These are phyloP conservation scores for Branchinecta sandiegonensis DNA, from an alignment of 2,888 invertebrate genomes.

Conservation along the genomic window DNA sequence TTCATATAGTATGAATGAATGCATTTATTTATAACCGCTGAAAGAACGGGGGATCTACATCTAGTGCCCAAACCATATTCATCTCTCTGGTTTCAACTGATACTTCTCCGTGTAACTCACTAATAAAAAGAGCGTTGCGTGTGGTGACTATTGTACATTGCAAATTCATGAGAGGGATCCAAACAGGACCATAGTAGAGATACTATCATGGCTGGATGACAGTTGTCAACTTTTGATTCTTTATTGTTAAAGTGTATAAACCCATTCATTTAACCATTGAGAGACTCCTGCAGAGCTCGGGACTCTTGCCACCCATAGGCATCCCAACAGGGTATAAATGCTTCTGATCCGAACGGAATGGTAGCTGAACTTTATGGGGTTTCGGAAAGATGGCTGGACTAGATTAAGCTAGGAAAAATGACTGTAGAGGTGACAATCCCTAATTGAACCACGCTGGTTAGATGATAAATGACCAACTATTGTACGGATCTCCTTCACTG, in stretches of 20 bases:
- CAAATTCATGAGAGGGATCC: constrained; percentile 8
- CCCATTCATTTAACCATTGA: constrained; percentile 16
- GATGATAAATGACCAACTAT: background rate
- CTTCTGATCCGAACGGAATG: constrained; percentile 14
- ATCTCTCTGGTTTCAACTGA: no score
- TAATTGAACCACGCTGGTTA: constrained; percentile 12
- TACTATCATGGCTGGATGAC: constrained; percentile 1
- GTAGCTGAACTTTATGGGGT: constrained; percentile 15
- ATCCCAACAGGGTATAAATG: background rate
- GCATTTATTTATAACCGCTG: no score
- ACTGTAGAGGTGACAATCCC: constrained; percentile 16
- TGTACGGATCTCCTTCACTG: background rate
- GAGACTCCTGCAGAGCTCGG: background rate
- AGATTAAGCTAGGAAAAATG: constrained; percentile 10
- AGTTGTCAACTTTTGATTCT: constrained; percentile 16
- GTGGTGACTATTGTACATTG: background rate
- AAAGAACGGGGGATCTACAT: no score
- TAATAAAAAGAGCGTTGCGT: no score
- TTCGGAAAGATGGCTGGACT: background rate
- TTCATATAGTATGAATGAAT: no score
- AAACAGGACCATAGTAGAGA: background rate
- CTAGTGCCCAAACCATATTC: no score
- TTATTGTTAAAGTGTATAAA: constrained; percentile 10
- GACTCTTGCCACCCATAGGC: constrained; percentile 2
- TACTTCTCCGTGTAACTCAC: no score